These are phyloP conservation scores for Lepidothrix coronata DNA, from an alignment of 2,113 vertebrate genomes.

Conservation along the genomic window DNA sequence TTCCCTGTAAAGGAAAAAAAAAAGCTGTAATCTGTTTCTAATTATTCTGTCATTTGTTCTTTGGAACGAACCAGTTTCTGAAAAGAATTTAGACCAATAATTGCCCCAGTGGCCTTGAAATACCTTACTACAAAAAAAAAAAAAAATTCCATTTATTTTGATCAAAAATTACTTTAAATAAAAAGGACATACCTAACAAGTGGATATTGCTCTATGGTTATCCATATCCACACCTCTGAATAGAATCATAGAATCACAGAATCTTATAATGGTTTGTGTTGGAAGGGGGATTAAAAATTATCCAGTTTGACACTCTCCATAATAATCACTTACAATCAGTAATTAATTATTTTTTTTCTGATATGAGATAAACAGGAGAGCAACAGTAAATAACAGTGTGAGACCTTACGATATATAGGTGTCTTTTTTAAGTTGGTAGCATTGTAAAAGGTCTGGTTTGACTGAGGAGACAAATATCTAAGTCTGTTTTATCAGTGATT, in stretches of 20 bases:
- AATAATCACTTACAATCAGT: not conserved
- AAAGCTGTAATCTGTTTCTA: not conserved
- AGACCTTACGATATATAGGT: not conserved
- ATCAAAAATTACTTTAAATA: not conserved
- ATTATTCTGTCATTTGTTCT: not conserved
- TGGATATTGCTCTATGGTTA: not conserved
- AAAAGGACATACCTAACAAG: not conserved
- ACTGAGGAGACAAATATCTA: not conserved
- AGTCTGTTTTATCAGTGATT: not conserved
- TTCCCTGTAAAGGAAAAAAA: not conserved
- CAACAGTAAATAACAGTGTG: not conserved
- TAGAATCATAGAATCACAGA: not conserved
- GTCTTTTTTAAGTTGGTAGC: not conserved
- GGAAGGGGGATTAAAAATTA: not conserved
- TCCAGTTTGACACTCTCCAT: not conserved
- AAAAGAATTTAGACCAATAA: not conserved
- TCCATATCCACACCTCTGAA: not conserved
- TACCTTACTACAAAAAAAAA: not conserved
- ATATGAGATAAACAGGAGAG: not conserved
- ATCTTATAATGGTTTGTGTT: not conserved
- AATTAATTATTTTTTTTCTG: not conserved
- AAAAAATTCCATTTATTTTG: not conserved
- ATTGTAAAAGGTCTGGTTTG: not conserved
- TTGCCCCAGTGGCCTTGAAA: not conserved
- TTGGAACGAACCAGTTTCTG: not conserved